phyloP scores from a whole-genome alignment of 2,888 invertebrate species.

The Ceratothoa steindachneri region DNA sequence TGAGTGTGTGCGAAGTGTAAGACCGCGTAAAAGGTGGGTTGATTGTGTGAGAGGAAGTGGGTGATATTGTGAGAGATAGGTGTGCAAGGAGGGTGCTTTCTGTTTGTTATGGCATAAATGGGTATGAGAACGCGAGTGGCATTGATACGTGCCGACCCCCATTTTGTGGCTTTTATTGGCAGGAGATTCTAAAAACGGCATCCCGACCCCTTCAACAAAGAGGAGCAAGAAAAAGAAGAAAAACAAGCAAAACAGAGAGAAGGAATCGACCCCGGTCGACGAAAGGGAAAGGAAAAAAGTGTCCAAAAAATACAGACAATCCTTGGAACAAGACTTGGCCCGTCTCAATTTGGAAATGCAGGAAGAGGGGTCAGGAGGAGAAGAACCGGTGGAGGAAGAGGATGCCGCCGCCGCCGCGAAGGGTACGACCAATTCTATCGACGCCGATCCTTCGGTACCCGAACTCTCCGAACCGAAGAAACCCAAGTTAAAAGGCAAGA shows the following conservation, averaged over 20 bases:
- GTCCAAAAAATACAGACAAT: neutral
- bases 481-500: conserved; percentile 4
- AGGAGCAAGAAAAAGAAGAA: conserved; percentile 9
- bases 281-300: neutral
- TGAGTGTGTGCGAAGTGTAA: no score
- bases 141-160: no score
- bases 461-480: neutral
- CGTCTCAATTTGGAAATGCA: neutral
- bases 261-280: neutral
- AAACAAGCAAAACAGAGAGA: neutral
- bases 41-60: no score
- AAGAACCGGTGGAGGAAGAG: neutral
- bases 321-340: neutral
- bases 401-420: neutral
- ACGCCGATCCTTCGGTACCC: neutral
- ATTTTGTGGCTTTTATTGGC: no score
- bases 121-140: no score
- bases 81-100: no score
- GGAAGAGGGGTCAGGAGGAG: neutral
- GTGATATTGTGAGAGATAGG: no score
- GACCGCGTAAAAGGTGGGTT: no score
- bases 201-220: no score
- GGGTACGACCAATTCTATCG: neutral
- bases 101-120: no score
- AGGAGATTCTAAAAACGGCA: no score